Percentiles rank a stretch among this genome's conserved stretches.
phyloP scores from a whole-genome alignment of 2,888 invertebrate species.

The Hoplodrina blanda region DNA sequence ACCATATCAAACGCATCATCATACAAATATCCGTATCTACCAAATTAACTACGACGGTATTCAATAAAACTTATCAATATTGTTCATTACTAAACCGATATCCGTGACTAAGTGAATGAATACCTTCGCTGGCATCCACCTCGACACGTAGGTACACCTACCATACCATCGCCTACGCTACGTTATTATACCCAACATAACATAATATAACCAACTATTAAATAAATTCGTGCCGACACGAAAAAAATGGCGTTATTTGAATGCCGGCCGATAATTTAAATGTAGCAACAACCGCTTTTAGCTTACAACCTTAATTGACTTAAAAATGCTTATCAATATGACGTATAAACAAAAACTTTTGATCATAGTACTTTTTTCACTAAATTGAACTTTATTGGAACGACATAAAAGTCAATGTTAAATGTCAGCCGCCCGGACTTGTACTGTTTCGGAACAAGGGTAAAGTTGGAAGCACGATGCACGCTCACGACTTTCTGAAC shows the following conservation, averaged over 20 bases:
- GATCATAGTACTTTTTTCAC: conserved; percentile 47
- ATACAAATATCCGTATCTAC: conserved; percentile 47
- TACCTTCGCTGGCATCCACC: conserved; percentile 67
- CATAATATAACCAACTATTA: conserved; percentile 85
- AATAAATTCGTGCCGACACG: conserved; percentile 90
- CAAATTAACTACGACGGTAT: conserved; percentile 58
- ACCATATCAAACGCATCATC: conserved; percentile 28
- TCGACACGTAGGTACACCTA: conserved; percentile 59
- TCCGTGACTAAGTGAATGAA: conserved; percentile 80
- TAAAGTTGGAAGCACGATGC: conserved; percentile 89
- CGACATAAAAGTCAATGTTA: conserved; percentile 66
- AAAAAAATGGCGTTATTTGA: conserved; percentile 91
- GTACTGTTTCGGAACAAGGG: conserved; percentile 75
- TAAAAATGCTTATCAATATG: conserved; percentile 90
- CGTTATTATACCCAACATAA: conserved; percentile 83
- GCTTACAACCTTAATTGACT: conserved; percentile 91
- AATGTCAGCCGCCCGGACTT: conserved; percentile 68
- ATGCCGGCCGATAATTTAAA: conserved; percentile 91
- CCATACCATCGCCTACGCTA: conserved; percentile 79
- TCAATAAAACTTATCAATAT: conserved; percentile 71
- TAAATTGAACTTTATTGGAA: conserved; percentile 71
- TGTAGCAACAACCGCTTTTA: conserved; percentile 91
- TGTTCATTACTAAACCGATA: conserved; percentile 72
- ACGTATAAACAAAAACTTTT: conserved; percentile 69
- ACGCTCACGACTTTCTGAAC: conserved; percentile 91